Base-by-base conservation (phyloP, 2,797 vertebrate species). In the Chelidonichthys spinosus region DNA sequence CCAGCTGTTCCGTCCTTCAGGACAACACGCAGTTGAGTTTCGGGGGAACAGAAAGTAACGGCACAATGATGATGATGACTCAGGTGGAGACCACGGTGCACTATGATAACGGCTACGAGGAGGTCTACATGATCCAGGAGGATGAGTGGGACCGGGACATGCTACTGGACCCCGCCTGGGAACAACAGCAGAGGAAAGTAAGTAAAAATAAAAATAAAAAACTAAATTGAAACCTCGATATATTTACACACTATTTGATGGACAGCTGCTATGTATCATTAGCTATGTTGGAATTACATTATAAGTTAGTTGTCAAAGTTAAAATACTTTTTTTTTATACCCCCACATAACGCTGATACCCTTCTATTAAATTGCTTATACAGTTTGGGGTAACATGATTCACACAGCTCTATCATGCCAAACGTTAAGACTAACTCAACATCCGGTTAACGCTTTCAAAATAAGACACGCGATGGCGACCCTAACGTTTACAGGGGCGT, bases 61-160 rank as follows among this genome's bases (percentile, higher is more conserved):
- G 68, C 76, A 54, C 46, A 46, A 90, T 81, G 83, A 85, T 81
- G 76, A 95, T 95, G 95, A 96, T 54, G 52, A 54, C 94, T 79
- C 96, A 97, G 87, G 90, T 97, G 84, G 96, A 98, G 86, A 96
- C 95, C 80, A 95, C 93, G 73, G 93, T 97, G 89, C 95, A 93
- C 87, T 99, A 98, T 85, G 96, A 95, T 79, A 95, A 96, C 69
- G 95, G 95, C 81, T 97, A 97, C 87, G 96, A 97, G 78, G 94
- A 98, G 0, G 95, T 95, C 66, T 99, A 99, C 90, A 99, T 99
- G 98, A 83, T 94, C 36, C 98, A 98, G 93, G 98, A 99, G 89
- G 98, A 99, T 0, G 98, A 99, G 63, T 99, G 98, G 98, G 98
- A 99, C 95, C 93, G 98, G 90, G 98, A 99, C 92, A 95, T 99